phyloP scores from a whole-genome alignment of 2,888 invertebrate species.

The Drosophila meridionalis region DNA sequence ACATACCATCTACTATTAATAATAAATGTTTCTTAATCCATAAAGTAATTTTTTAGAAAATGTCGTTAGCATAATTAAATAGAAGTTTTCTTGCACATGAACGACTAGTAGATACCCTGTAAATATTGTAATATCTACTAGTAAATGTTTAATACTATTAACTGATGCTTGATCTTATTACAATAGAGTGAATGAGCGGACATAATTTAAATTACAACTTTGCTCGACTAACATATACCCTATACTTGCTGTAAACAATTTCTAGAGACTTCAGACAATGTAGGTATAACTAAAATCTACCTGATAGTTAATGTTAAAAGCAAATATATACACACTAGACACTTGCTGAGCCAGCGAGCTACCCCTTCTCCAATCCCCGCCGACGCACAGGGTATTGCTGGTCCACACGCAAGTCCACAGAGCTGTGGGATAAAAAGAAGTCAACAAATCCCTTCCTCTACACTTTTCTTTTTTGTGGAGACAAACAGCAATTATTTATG shows the following conservation, averaged over 20 bases:
- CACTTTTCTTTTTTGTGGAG: conserved; percentile 4
- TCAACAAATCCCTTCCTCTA: conserved; percentile 5
- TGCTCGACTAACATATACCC: neutral
- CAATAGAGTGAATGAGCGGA: rapidly evolving
- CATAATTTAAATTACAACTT: no score
- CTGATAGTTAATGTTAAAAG: neutral
- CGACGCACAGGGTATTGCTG: conserved; percentile 19
- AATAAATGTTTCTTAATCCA: no score
- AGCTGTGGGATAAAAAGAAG: conserved; percentile 7
- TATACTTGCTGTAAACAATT: neutral
- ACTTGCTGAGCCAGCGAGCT: no score
- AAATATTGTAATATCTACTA: no score
- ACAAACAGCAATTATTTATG: conserved; percentile 81
- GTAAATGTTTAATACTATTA: neutral
- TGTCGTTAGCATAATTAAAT: no score
- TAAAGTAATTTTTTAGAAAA: no score
- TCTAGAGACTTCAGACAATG: rapidly evolving
- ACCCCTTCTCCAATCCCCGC: neutral
- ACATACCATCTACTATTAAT: no score
- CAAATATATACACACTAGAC: neutral
- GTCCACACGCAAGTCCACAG: conserved; percentile 19
- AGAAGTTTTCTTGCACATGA: neutral
- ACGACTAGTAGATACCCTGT: neutral
- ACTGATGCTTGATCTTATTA: no score
- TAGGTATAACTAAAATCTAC: neutral